A percentile compares a stretch with the other conserved stretches of the same genome.
Evolutionary conservation across 1,140 invertebrate species (phyloP).

Genomic region (Lasaia peninsularis): DNA sequence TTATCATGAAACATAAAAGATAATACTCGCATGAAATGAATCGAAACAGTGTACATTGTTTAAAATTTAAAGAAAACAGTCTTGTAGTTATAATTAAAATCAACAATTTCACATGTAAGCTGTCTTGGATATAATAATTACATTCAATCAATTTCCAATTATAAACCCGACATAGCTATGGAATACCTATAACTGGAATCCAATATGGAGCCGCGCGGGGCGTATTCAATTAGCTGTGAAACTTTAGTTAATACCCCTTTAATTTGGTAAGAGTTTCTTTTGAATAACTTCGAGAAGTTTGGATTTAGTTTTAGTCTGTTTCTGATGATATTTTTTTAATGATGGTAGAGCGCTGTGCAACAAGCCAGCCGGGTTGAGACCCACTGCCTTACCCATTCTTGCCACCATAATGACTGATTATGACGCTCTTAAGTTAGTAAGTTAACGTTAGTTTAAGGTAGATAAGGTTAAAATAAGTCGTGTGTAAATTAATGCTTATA

Average conservation of each 20-base stretch:
- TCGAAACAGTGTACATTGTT: background rate
- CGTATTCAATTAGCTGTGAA: constrained; percentile 24
- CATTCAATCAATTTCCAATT: constrained; percentile 13
- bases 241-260: constrained; percentile 20
- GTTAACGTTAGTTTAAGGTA: too few relatives aligned
- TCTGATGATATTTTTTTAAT: background rate
- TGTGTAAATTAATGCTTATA: too few relatives aligned
- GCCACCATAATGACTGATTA: too few relatives aligned
- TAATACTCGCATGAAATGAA: background rate
- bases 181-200: constrained; percentile 21
- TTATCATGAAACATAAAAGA: background rate
- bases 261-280: constrained; percentile 21
- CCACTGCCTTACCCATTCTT: too few relatives aligned
- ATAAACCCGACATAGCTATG: constrained; percentile 15
- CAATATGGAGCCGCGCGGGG: constrained; percentile 18
- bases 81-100: background rate
- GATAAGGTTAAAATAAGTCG: too few relatives aligned
- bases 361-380: too few relatives aligned
- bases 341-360: too few relatives aligned
- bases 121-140: constrained; percentile 11
- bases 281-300: constrained; percentile 10
- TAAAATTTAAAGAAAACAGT: background rate
- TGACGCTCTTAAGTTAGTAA: too few relatives aligned
- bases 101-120: constrained; percentile 8
- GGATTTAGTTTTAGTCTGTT: background rate